A percentile compares a stretch with the other conserved stretches of the same genome.
Evolutionary conservation across 2,888 invertebrate species (phyloP).

Genomic region (Danaus chrysippus): DNA sequence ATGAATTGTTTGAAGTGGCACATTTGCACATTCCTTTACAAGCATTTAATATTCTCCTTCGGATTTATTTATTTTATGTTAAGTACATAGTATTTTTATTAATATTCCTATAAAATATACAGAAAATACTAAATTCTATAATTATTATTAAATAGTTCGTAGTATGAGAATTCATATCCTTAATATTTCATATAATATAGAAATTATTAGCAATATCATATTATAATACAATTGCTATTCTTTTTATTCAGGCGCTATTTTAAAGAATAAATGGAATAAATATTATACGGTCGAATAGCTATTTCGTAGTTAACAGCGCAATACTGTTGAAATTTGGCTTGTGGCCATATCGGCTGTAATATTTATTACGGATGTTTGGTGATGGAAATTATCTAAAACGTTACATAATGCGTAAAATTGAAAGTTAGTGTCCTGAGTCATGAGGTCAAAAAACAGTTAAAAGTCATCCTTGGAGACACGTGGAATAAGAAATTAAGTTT

Average conservation of each 20-base stretch:
- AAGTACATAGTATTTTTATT: not conserved
- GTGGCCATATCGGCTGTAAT: conserved; percentile 21
- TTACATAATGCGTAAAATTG: conserved; percentile 30
- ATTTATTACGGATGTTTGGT: conserved; percentile 25
- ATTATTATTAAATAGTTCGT: too few relatives aligned
- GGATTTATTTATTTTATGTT: not conserved
- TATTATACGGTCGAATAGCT: conserved; percentile 26
- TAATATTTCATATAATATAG: too few relatives aligned
- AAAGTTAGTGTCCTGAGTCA: conserved; percentile 24
- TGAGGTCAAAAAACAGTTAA: conserved; percentile 22
- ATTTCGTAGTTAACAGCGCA: conserved; percentile 29
- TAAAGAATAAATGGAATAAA: conserved; percentile 19
- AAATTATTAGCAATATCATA: conserved; percentile 10
- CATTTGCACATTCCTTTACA: conserved; percentile 20
- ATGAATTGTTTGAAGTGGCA: conserved; percentile 23
- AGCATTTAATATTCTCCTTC: conserved; percentile 9
- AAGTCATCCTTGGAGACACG: conserved; percentile 19
- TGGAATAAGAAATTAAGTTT: not conserved
- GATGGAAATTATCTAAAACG: conserved; percentile 24
- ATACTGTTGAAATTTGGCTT: conserved; percentile 27
- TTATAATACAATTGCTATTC: conserved; percentile 14
- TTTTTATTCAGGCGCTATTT: conserved; percentile 21
- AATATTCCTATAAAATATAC: too few relatives aligned
- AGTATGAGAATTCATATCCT: too few relatives aligned
- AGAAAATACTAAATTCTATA: too few relatives aligned